Conservation (phyloP, 2,797 vertebrate genomes). For the Coregonus suidteri region DNA sequence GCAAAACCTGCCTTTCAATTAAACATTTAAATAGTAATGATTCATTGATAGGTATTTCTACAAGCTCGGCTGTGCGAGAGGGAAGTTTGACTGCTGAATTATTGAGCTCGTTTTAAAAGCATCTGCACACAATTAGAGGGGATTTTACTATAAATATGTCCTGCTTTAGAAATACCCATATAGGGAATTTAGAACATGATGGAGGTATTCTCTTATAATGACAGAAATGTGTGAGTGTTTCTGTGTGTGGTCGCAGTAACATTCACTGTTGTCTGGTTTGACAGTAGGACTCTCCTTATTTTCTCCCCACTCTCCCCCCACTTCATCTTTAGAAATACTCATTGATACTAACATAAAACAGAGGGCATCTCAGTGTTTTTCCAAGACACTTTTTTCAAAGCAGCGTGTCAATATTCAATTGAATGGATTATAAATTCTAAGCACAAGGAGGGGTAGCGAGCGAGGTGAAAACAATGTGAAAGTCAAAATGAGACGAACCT, state of each 20-base stretch:
- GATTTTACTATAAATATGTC: conserved; percentile 68
- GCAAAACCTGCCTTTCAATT: conserved; percentile 27
- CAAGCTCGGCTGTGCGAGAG: conserved; percentile 52
- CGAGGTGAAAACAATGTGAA: neutral
- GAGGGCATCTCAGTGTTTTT: neutral
- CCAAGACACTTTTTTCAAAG: neutral
- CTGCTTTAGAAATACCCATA: conserved; percentile 41
- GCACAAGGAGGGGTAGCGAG: neutral
- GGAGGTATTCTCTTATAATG: neutral
- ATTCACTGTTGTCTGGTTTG: neutral
- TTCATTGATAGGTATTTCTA: conserved; percentile 70
- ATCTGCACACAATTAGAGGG: conserved; percentile 67
- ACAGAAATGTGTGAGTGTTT: neutral
- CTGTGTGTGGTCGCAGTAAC: neutral
- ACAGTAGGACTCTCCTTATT: neutral
- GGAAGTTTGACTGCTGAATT: conserved; percentile 61
- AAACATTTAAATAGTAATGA: conserved; percentile 65
- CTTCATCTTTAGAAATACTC: neutral
- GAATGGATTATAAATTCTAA: neutral
- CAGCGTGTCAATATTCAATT: neutral
- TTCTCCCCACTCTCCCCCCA: neutral
- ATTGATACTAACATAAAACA: neutral
- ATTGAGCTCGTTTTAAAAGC: conserved; percentile 76
- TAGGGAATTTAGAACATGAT: neutral
- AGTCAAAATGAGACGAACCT: conserved; percentile 23